Conservation (phyloP, 2,888 invertebrate species). For the Drosophila atripex region DNA sequence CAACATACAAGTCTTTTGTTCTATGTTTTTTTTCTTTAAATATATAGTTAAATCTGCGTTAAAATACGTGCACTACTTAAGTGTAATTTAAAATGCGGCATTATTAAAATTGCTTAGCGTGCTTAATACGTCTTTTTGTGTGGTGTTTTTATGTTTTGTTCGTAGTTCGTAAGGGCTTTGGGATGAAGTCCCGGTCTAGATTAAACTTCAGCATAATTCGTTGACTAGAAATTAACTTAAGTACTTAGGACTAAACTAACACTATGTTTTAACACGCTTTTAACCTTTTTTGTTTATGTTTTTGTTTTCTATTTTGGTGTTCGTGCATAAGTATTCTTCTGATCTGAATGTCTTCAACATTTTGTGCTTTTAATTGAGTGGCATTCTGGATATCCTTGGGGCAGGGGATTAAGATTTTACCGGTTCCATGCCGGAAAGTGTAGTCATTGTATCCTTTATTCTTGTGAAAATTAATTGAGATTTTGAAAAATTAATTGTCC, state of each 20-base stretch:
- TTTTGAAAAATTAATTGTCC: no score
- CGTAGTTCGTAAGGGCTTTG: constrained; percentile 20
- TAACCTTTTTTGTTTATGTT: constrained; percentile 18
- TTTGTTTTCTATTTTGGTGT: constrained; percentile 32
- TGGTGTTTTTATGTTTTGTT: constrained; percentile 19
- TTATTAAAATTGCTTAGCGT: constrained; percentile 65
- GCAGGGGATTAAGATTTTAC: no score
- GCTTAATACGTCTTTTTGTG: constrained; percentile 24
- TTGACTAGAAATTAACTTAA: constrained; percentile 80
- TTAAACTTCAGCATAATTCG: constrained; percentile 75
- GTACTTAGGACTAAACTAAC: constrained; percentile 60
- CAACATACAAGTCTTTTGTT: constrained; percentile 74
- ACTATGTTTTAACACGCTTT: constrained; percentile 45
- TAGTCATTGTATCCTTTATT: constrained; percentile 20
- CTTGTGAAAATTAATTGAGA: background rate
- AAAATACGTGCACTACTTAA: constrained; percentile 69
- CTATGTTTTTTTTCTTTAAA: constrained; percentile 46
- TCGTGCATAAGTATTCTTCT: constrained; percentile 31
- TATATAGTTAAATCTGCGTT: constrained; percentile 43
- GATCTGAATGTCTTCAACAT: constrained; percentile 26
- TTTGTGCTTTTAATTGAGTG: constrained; percentile 31
- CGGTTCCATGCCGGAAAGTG: no score
- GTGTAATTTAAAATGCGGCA: constrained; percentile 59
- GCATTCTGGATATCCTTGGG: background rate
- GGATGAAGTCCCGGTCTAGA: constrained; percentile 39